phyloP scores from a whole-genome alignment of 2,888 invertebrate species.

The Pharmacophagus antenor region DNA sequence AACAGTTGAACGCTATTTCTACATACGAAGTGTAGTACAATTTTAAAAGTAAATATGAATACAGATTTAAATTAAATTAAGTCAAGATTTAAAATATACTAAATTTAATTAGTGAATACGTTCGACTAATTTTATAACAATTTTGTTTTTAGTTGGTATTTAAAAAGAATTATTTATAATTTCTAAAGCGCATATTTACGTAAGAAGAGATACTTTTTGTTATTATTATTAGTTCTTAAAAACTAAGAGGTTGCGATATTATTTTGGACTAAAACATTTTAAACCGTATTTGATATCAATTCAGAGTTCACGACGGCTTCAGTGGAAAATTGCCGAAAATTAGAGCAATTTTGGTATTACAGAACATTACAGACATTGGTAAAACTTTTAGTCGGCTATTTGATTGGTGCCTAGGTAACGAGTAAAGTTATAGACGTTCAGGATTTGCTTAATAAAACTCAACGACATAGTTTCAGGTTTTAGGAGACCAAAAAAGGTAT shows the following conservation, averaged over 20 bases:
- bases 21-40: too few species aligned
- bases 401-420: conserved; percentile 1
- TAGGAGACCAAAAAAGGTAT: neutral
- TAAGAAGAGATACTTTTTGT: neutral
- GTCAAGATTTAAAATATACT: too few species aligned
- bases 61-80: too few species aligned
- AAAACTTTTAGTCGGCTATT: conserved; percentile 1
- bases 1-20: neutral
- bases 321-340: conserved; percentile 19
- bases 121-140: neutral
- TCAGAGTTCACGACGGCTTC: conserved; percentile 9
- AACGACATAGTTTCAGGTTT: neutral
- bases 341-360: conserved; percentile 5
- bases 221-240: neutral
- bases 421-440: neutral
- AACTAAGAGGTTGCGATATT: neutral
- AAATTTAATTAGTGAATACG: too few species aligned
- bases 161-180: neutral
- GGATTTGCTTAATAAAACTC: conserved; percentile 1
- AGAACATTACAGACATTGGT: neutral
- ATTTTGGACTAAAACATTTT: neutral
- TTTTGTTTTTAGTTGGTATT: neutral
- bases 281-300: conserved; percentile 13
- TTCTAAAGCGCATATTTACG: neutral
- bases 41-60: too few species aligned